These are phyloP conservation scores for Siderastrea radians DNA, from an alignment of 92 coral and sea anemone genomes.

Conservation along the genomic window DNA sequence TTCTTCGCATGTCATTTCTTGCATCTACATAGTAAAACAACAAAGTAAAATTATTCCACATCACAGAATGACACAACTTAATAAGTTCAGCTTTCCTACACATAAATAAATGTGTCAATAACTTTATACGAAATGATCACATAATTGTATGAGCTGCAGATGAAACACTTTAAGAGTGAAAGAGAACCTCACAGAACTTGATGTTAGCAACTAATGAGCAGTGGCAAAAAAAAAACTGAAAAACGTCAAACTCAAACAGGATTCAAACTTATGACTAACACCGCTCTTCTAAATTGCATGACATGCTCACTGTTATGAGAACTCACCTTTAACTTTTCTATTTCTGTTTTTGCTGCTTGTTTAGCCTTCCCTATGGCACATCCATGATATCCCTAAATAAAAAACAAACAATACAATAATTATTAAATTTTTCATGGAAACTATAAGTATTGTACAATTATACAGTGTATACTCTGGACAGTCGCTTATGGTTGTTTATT, in stretches of 20 bases:
- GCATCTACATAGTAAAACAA: constrained; percentile 59
- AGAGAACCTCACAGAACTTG: too few relatives aligned
- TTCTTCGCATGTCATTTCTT: constrained; percentile 91
- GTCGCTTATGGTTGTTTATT: too few relatives aligned
- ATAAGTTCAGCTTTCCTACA: not conserved
- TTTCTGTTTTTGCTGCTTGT: constrained; percentile 98
- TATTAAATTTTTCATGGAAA: too few relatives aligned
- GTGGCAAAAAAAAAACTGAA: too few relatives aligned
- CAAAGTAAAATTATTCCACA: not conserved
- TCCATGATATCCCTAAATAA: constrained; percentile 93
- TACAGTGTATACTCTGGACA: too few relatives aligned
- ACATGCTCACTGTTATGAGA: not conserved
- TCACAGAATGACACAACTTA: not conserved
- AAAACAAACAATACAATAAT: not conserved
- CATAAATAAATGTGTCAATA: not conserved
- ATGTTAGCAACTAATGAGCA: too few relatives aligned
- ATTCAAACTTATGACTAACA: too few relatives aligned
- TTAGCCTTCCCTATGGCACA: constrained; percentile 97
- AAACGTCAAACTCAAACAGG: too few relatives aligned
- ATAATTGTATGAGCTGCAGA: too few relatives aligned
- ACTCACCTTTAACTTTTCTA: constrained; percentile 93
- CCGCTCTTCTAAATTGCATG: not conserved
- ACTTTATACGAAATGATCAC: not conserved
- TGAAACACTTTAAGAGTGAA: too few relatives aligned
- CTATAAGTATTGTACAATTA: too few relatives aligned